Base-by-base conservation (phyloP, 2,797 vertebrate genomes). In the Cossypha dichroa region DNA sequence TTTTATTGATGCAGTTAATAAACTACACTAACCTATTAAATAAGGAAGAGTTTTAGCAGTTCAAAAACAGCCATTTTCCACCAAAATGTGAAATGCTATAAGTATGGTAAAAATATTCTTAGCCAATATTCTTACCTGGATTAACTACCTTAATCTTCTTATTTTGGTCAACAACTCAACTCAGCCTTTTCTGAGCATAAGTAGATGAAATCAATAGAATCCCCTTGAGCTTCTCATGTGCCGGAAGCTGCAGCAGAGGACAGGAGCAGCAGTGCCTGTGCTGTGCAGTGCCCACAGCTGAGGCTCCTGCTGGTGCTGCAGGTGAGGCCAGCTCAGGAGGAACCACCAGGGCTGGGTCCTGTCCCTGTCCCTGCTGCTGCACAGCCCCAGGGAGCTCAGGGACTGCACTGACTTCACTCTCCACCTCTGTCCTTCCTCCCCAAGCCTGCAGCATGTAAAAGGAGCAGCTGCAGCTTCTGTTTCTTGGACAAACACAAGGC, bases 71-170 rank as follows among this genome's bases (percentile, higher is more conserved):
- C 5, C 17, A 3, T 49, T 92, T 85, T 73, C 29, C 70, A 63
- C 28, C 73, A 66, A 93, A 92, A 64, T 45, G 23, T 49, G 56
- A 85, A 85, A 68, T 69, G 49, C 51, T 0, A 0, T 36, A 80
- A 72, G 54, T 23, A 72, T 22, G 58, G 56, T 46, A 91, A 89
- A 60, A 85, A 45, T 84, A 93, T 49, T 94, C 82, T 81, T 91
- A 94, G 73, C 36, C 73, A 54, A 6, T 51, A 51, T 51, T 68
- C 67, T 88, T 60, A 79, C 3, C 60, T 87, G 78, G 86, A 90
- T 96, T 96, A 97, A 46, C 45, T 54, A 88, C 49, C 33, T 56
- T 91, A 92, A 94, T 94, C 92, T 68, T 56, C 89, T 94, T 97
- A 88, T 80, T 96, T 93, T 81, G 60, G 82, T 78, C 66, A 90